phyloP scores from a whole-genome alignment of 2,888 invertebrate species.

The Cheilosia grossa region DNA sequence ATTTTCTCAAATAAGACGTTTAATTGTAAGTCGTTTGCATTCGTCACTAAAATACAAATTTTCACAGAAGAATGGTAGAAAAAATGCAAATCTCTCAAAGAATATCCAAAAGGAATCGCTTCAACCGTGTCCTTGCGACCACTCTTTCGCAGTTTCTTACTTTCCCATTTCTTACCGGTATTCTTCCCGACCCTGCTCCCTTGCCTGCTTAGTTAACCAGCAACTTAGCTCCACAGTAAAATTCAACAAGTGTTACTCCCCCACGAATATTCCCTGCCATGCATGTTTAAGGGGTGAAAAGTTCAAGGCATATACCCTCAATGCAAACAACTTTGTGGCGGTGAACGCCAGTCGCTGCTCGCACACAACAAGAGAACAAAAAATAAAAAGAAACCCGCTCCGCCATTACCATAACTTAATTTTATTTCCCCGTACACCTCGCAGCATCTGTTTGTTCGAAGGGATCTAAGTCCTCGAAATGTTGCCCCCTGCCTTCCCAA shows the following conservation, averaged over 20 bases:
- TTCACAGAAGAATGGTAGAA: too few relatives aligned
- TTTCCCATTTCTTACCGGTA: not conserved
- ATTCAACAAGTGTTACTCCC: constrained; percentile 34
- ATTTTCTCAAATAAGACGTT: too few relatives aligned
- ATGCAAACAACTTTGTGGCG: constrained; percentile 11
- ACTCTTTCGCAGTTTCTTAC: too few relatives aligned
- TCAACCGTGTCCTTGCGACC: too few relatives aligned
- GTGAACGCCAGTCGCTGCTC: constrained; percentile 1
- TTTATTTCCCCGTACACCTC: constrained; percentile 32
- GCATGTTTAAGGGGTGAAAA: constrained; percentile 40
- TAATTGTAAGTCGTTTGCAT: too few relatives aligned
- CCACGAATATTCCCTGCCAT: not conserved
- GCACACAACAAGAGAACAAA: constrained; percentile 10
- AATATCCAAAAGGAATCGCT: too few relatives aligned
- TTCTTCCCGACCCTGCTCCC: not conserved
- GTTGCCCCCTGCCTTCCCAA: constrained; percentile 22
- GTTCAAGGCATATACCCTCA: constrained; percentile 48
- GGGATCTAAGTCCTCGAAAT: constrained; percentile 27
- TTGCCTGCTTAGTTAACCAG: not conserved
- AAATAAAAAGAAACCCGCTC: not conserved
- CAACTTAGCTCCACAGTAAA: not conserved
- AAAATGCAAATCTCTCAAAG: too few relatives aligned
- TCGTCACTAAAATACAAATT: too few relatives aligned
- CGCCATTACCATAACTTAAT: constrained; percentile 47
- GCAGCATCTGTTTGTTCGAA: not conserved